Conservation (phyloP, 2,888 invertebrate genomes). For the Notodonta dromedarius region DNA sequence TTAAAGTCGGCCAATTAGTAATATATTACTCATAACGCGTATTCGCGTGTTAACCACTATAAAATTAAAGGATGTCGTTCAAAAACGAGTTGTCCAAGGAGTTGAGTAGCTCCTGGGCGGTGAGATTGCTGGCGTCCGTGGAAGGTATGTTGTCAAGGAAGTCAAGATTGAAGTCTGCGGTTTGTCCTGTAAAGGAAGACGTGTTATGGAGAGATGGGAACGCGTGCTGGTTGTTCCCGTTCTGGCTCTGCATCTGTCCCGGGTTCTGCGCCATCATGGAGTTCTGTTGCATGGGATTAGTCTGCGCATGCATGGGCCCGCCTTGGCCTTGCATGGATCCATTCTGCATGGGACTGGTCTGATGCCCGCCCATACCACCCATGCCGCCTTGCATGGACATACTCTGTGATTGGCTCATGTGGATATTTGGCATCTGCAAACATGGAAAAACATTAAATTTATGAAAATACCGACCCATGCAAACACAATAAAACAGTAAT, state of each 20-base stretch:
- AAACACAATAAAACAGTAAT: background rate
- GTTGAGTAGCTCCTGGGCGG: conserved; percentile 92
- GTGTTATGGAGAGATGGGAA: conserved; percentile 68
- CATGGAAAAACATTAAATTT: background rate
- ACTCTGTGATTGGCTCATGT: conserved; percentile 88
- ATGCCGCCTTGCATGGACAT: conserved; percentile 81
- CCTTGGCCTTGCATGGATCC: conserved; percentile 52
- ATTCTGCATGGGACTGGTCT: conserved; percentile 55
- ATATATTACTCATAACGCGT: conserved; percentile 22
- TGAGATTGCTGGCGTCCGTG: conserved; percentile 89
- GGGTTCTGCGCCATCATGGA: conserved; percentile 57
- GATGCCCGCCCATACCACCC: conserved; percentile 49
- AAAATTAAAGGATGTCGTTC: conserved; percentile 84
- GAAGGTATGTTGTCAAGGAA: conserved; percentile 93
- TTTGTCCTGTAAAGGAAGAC: conserved; percentile 78
- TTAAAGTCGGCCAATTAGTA: conserved; percentile 44
- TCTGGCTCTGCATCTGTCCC: conserved; percentile 42
- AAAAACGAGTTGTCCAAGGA: conserved; percentile 92
- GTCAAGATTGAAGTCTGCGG: conserved; percentile 91
- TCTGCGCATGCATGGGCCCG: conserved; percentile 48
- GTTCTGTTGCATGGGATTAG: conserved; percentile 50
- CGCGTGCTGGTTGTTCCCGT: conserved; percentile 40
- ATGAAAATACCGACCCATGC: background rate
- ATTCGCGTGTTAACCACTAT: background rate
- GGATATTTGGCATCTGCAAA: conserved; percentile 86